Conservation (phyloP, 2,797 vertebrate species). For the Microcaecilia unicolor region DNA sequence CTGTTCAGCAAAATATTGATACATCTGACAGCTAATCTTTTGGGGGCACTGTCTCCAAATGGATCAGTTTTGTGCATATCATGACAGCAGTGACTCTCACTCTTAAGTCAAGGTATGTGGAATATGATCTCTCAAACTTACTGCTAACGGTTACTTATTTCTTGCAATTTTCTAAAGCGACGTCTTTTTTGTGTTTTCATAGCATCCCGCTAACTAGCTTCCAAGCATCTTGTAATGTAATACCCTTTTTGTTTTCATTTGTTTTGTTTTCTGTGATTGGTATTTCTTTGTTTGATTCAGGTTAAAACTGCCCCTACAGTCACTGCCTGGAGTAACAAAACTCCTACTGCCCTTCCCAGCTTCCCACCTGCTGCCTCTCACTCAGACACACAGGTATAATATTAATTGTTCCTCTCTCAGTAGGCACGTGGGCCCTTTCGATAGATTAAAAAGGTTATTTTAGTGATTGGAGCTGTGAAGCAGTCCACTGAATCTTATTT, state of each 20-base stretch:
- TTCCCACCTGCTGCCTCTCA: constrained; percentile 75
- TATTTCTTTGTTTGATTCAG: constrained; percentile 88
- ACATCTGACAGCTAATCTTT: no score
- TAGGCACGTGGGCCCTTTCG: constrained; percentile 29
- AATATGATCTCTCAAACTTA: no score
- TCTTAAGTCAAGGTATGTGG: no score
- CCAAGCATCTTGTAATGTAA: constrained; percentile 25
- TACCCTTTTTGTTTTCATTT: constrained; percentile 15
- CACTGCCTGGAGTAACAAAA: constrained; percentile 99
- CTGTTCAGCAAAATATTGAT: no score
- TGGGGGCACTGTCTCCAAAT: no score
- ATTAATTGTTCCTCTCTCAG: constrained; percentile 53
- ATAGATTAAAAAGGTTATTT: neutral
- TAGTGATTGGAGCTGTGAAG: neutral
- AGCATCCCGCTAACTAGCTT: constrained; percentile 6
- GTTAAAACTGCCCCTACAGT: constrained; percentile 95
- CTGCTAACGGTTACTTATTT: no score
- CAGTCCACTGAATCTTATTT: constrained; percentile 5
- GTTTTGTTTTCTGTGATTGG: constrained; percentile 66
- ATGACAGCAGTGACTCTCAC: no score
- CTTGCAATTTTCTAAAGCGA: no score
- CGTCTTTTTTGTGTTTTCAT: neutral
- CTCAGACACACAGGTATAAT: constrained; percentile 87
- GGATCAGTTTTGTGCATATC: no score
- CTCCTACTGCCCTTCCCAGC: constrained; percentile 91